A percentile compares a stretch with the other conserved stretches of the same genome.
These are phyloP conservation scores for Gonatopus flavifemur DNA, from an alignment of 1,140 invertebrate genomes.

Conservation along the genomic window DNA sequence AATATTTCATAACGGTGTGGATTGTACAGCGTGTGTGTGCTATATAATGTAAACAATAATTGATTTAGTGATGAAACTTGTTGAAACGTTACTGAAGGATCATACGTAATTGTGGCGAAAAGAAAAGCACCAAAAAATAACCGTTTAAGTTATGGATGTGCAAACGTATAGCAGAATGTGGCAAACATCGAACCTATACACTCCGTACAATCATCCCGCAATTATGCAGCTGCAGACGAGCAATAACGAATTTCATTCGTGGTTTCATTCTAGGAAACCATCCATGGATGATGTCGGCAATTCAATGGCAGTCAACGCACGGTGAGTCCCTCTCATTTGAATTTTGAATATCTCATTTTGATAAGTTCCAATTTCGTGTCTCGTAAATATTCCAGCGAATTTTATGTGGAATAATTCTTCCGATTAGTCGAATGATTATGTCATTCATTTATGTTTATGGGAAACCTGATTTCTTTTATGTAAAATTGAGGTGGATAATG, in stretches of 20 bases:
- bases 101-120: background rate
- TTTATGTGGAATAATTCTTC: too few relatives aligned
- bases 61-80: too few relatives aligned
- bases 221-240: slow-evolving; percentile 50
- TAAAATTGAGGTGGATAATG: too few relatives aligned
- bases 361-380: background rate
- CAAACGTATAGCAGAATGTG: slow-evolving; percentile 45
- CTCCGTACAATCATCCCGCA: slow-evolving; percentile 45
- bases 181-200: slow-evolving; percentile 45
- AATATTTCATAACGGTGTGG: too few relatives aligned
- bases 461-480: too few relatives aligned
- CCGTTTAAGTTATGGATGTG: slow-evolving; percentile 34
- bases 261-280: slow-evolving; percentile 72
- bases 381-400: too few relatives aligned
- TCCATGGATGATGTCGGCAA: slow-evolving; percentile 71
- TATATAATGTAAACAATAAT: too few relatives aligned
- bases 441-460: too few relatives aligned
- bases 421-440: background rate
- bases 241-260: slow-evolving; percentile 58
- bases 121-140: background rate
- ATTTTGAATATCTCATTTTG: background rate
- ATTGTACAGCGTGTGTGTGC: too few relatives aligned
- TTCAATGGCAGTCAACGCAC: slow-evolving; percentile 70
- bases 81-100: background rate
- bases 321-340: slow-evolving; percentile 61